Evolutionary conservation across 2,888 invertebrate species (phyloP).

Genomic region (Nomada ferruginata): DNA sequence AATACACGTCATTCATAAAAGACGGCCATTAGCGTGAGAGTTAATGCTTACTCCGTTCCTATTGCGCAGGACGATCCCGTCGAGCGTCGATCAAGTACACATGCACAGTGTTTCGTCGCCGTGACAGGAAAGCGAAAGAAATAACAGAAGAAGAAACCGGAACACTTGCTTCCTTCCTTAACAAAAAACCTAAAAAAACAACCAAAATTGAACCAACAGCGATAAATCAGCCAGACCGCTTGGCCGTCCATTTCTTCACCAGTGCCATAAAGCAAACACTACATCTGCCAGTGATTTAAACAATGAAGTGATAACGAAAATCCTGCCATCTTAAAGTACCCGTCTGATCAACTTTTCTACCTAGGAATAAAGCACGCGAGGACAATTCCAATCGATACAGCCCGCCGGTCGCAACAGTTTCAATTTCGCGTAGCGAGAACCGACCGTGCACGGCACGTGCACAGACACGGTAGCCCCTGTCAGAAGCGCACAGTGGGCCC

Average conservation of each 20-base stretch:
- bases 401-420: neutral
- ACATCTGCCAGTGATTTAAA: neutral
- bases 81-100: conserved; percentile 39
- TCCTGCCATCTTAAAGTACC: conserved; percentile 36
- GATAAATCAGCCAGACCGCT: too few species aligned
- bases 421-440: too few species aligned
- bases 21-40: conserved; percentile 17
- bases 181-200: conserved; percentile 2
- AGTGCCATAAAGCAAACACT: conserved; percentile 57
- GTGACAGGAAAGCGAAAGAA: neutral
- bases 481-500: conserved; percentile 18
- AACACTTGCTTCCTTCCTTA: conserved; percentile 19
- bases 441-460: neutral
- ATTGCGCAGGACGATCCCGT: conserved; percentile 64
- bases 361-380: neutral
- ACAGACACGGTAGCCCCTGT: conserved; percentile 16
- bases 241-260: neutral
- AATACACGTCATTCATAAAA: conserved; percentile 59
- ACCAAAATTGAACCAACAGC: neutral
- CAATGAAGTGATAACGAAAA: conserved; percentile 15
- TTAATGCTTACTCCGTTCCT: conserved; percentile 57
- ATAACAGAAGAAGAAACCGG: neutral
- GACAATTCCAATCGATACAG: conserved; percentile 2
- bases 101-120: conserved; percentile 20
- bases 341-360: conserved; percentile 14